These are phyloP conservation scores for Masnerella sp. DNA, from an alignment of 2,888 invertebrate species.

Conservation along the genomic window DNA sequence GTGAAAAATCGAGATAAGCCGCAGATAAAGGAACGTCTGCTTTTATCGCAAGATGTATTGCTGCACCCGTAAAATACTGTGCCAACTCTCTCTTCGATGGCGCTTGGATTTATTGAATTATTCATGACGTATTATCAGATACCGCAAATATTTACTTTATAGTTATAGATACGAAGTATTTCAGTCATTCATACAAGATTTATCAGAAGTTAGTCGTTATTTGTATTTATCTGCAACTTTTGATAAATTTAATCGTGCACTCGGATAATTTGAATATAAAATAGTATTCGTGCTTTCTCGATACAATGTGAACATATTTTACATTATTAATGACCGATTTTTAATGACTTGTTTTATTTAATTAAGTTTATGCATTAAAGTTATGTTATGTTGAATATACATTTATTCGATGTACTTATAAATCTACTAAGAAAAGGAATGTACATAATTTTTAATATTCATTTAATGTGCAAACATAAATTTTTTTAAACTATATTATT, in stretches of 20 bases:
- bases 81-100: slow-evolving; percentile 49
- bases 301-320: neutral
- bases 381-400: too few species aligned
- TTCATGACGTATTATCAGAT: slow-evolving; percentile 49
- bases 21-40: slow-evolving; percentile 44
- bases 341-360: too few species aligned
- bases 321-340: too few species aligned
- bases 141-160: slow-evolving; percentile 48
- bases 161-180: slow-evolving; percentile 51
- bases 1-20: slow-evolving; percentile 52
- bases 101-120: slow-evolving; percentile 53
- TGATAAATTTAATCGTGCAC: neutral
- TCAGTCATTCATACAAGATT: slow-evolving; percentile 43
- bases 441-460: too few species aligned
- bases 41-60: slow-evolving; percentile 53
- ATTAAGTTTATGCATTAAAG: too few species aligned
- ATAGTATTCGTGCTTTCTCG: too few species aligned
- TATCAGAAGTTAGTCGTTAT: slow-evolving; percentile 24
- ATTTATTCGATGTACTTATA: too few species aligned
- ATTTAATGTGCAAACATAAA: too few species aligned
- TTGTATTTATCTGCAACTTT: slow-evolving; percentile 17
- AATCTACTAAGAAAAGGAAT: too few species aligned
- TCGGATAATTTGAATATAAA: neutral
- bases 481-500: too few species aligned
- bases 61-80: slow-evolving; percentile 52